Evolutionary conservation across 2,113 vertebrate genomes (phyloP).

Genomic region (Oreochromis niloticus): DNA sequence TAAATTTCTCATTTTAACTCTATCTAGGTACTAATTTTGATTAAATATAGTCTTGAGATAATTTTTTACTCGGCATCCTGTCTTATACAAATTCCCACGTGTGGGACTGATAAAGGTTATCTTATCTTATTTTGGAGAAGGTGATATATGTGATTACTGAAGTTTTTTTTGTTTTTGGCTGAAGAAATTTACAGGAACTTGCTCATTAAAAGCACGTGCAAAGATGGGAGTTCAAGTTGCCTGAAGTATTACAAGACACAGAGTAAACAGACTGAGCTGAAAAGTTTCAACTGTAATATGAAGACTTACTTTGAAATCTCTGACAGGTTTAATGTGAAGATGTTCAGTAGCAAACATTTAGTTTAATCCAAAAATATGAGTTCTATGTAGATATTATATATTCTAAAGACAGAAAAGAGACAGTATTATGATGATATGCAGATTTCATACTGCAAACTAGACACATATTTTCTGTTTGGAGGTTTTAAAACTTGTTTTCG

Average conservation of each 20-base stretch:
- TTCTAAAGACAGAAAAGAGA: background rate
- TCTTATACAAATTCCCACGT: background rate
- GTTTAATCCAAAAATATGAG: background rate
- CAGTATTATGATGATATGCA: background rate
- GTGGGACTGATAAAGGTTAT: background rate
- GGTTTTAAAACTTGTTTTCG: background rate
- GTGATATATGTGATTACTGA: background rate
- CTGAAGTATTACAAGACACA: background rate
- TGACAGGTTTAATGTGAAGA: background rate
- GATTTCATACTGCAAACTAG: background rate
- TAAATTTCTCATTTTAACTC: background rate
- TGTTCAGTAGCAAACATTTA: background rate
- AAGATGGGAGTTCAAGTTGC: background rate
- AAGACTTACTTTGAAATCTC: background rate
- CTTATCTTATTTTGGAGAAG: background rate
- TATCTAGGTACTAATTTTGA: background rate
- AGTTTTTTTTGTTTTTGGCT: background rate
- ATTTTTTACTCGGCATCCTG: background rate
- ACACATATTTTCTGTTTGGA: background rate
- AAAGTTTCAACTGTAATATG: background rate
- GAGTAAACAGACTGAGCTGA: background rate
- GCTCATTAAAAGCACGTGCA: background rate
- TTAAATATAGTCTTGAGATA: background rate
- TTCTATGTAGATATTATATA: background rate
- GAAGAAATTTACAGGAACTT: background rate